A percentile compares a stretch with the other conserved stretches of the same genome.
Evolutionary conservation across 2,113 vertebrate genomes (phyloP).

Genomic region (Catharus bicknelli): DNA sequence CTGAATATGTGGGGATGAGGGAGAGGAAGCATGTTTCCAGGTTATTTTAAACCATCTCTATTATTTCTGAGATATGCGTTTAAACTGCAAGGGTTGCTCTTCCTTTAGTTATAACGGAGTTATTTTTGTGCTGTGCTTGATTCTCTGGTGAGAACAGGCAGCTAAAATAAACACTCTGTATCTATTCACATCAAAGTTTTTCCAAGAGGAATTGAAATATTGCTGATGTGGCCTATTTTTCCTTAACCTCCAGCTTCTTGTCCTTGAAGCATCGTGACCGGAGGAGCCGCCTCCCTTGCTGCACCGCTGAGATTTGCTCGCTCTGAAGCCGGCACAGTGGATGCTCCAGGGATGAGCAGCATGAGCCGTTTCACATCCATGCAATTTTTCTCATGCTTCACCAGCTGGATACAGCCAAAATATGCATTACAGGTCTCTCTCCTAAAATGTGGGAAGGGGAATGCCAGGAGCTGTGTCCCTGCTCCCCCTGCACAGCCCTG

Average conservation of each 20-base stretch:
- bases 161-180: constrained; percentile 27
- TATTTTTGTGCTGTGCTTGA: neutral
- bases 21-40: neutral
- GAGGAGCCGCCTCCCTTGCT: neutral
- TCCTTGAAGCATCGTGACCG: accelerated
- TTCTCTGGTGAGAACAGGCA: constrained; percentile 23
- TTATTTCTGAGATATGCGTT: neutral
- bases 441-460: neutral
- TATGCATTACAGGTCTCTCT: accelerated
- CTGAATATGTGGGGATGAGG: neutral
- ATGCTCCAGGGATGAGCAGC: constrained; percentile 63
- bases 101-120: neutral
- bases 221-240: neutral
- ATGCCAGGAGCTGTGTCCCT: neutral
- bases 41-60: neutral
- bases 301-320: accelerated
- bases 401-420: neutral
- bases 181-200: neutral
- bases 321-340: constrained; percentile 22
- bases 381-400: neutral
- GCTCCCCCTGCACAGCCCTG: accelerated
- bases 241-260: neutral
- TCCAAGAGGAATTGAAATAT: neutral
- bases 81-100: neutral
- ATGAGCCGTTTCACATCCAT: neutral